Base-by-base conservation (phyloP, 2,113 vertebrate genomes). In the Mobula hypostoma region DNA sequence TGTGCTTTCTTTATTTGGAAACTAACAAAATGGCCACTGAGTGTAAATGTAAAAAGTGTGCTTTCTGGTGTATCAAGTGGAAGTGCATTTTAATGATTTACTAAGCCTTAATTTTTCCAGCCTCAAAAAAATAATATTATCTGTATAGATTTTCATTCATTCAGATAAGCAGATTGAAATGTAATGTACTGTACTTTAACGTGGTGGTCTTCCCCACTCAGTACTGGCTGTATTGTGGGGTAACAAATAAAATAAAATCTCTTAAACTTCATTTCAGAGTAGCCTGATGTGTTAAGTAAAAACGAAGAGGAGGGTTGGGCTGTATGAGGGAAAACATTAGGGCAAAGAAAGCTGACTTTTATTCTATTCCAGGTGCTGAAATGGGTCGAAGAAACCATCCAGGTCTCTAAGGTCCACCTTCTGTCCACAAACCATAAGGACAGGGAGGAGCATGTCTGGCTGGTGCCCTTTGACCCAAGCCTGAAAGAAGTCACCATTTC, bases 341-440 rank as follows among this genome's bases (percentile, higher is more conserved):
- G 27, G 61, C 40, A 17, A 32, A 68, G 85, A 8, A 66, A 90
- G 29, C 29, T 66, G 85, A 63, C 63, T 88, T 88, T n/a, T 0
- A 21, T 85, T 66, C 17, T 36, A 15, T 95, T 21, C 7, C 95
- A 99, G 98, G 98, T 99, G 94, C 96, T 99, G 82, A 98, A 97
- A 95, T 99, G 98, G 98, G 98, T 99, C 32, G 98, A 99, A 95
- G 98, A 98, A 94, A 98, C 98, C 0, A 96, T 99, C 94, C 98
- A 98, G 96, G 96, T 97, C 91, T 97, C 98, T 96, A 99, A 98
- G 95, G 98, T 99, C 94, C 98, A 98, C 95, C 96, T 99, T 94
- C 96, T 99, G 77, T 98, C 98, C 83, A 98, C 97, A 0, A 98
- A 99, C 95, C 98, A 98, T 0, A 97, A 98, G 95, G 95, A 95